Conservation (phyloP, 2,113 vertebrate species). For the Apus apus region DNA sequence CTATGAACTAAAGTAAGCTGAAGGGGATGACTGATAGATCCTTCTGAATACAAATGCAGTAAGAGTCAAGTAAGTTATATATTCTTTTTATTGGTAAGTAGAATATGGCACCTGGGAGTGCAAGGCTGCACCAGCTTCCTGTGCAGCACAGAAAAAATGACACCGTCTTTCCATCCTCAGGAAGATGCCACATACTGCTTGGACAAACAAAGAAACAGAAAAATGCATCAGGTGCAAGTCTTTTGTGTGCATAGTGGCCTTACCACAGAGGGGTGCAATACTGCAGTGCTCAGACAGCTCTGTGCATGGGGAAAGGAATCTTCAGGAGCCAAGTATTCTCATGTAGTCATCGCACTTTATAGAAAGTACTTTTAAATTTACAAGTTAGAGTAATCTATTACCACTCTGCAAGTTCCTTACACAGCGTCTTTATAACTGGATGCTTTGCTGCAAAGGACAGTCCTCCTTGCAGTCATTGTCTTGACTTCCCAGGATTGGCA, state of each 20-base stretch:
- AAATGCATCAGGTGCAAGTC: accelerated
- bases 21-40: not conserved
- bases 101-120: not conserved
- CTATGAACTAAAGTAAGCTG: not conserved
- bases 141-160: not conserved
- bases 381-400: not conserved
- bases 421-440: accelerated
- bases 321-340: not conserved
- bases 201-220: not conserved
- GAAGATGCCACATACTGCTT: not conserved
- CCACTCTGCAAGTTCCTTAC: not conserved
- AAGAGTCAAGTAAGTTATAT: not conserved
- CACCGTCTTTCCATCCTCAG: not conserved
- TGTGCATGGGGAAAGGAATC: not conserved
- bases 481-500: not conserved
- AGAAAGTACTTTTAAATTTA: not conserved
- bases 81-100: not conserved
- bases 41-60: not conserved
- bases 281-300: not conserved
- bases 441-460: not conserved
- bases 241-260: not conserved
- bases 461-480: not conserved
- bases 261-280: not conserved
- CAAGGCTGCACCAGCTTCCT: not conserved
- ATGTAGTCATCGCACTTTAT: not conserved